A percentile compares a stretch with the other conserved stretches of the same genome.
Evolutionary conservation across 2,113 vertebrate species (phyloP).

Genomic region (Sinocyclocheilus anophthalmus): DNA sequence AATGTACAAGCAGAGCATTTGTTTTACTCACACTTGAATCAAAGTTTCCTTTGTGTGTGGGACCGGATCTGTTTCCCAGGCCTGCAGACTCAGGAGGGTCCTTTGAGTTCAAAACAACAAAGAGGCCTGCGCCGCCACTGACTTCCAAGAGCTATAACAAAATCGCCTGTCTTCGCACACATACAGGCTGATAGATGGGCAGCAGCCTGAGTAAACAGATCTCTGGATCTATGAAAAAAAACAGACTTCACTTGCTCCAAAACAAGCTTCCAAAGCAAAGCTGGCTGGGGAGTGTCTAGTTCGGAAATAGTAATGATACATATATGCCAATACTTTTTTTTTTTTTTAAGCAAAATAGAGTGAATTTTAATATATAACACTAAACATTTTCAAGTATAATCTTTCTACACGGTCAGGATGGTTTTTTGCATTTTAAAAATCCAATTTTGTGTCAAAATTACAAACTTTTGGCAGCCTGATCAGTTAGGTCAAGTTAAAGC

Average conservation of each 20-base stretch:
- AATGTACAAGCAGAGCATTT: conserved; percentile 69
- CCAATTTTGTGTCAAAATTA: not conserved
- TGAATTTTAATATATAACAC: too few relatives aligned
- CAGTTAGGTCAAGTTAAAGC: not conserved
- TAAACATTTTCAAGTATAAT: not conserved
- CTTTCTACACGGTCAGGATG: not conserved
- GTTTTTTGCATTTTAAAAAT: not conserved
- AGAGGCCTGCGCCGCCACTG: conserved; percentile 43
- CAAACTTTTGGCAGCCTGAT: too few relatives aligned
- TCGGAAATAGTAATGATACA: not conserved
- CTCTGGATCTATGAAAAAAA: conserved; percentile 9
- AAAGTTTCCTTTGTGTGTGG: conserved; percentile 60
- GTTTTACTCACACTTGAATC: conserved; percentile 67
- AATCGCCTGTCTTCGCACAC: conserved; percentile 37
- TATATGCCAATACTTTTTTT: not conserved
- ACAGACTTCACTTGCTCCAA: conserved; percentile 34
- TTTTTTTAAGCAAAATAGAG: too few relatives aligned
- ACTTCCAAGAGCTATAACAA: conserved; percentile 53
- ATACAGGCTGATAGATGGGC: conserved; percentile 44
- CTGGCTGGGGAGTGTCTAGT: not conserved
- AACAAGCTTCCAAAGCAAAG: conserved; percentile 2
- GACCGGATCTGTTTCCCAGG: conserved; percentile 57
- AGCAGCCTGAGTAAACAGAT: conserved; percentile 52
- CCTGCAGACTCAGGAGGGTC: conserved; percentile 43
- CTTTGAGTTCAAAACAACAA: conserved; percentile 59